Conservation (phyloP, 2,888 invertebrate species). For the Hymenopus coronatus region DNA sequence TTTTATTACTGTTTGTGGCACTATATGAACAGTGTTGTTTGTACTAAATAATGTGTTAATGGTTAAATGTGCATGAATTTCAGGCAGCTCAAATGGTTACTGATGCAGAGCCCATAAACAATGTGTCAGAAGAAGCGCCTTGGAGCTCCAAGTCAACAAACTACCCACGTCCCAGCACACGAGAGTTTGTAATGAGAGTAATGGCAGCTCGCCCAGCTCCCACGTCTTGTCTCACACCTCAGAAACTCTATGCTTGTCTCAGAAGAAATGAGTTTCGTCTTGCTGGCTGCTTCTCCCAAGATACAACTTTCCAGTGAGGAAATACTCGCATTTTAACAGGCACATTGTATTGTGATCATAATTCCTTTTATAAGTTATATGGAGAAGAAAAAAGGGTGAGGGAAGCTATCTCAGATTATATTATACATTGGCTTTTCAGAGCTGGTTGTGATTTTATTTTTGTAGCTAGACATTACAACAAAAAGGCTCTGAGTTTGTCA, state of each 20-base stretch:
- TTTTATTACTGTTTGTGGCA: too few species aligned
- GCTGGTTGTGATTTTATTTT: background rate
- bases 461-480: background rate
- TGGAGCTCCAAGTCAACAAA: slow-evolving; percentile 42
- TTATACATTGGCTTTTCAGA: background rate
- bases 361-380: background rate
- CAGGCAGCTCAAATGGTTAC: slow-evolving; percentile 36
- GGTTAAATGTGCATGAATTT: background rate
- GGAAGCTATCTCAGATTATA: background rate
- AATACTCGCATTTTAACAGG: background rate
- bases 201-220: slow-evolving; percentile 58
- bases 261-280: slow-evolving; percentile 66
- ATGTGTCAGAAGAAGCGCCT: slow-evolving; percentile 36
- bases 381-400: background rate
- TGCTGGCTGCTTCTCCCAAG: slow-evolving; percentile 77
- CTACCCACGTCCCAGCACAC: slow-evolving; percentile 57
- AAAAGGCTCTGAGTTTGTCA: background rate
- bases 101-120: slow-evolving; percentile 26
- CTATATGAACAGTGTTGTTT: too few species aligned
- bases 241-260: slow-evolving; percentile 67
- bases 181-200: slow-evolving; percentile 65
- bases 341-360: background rate
- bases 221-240: slow-evolving; percentile 60
- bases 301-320: slow-evolving; percentile 60
- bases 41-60: slow-evolving; percentile 14